Percentiles rank a stretch among this genome's conserved stretches.
These are phyloP conservation scores for Orbicella faveolata DNA, from an alignment of 64 coral and sea anemone species.

Conservation along the genomic window DNA sequence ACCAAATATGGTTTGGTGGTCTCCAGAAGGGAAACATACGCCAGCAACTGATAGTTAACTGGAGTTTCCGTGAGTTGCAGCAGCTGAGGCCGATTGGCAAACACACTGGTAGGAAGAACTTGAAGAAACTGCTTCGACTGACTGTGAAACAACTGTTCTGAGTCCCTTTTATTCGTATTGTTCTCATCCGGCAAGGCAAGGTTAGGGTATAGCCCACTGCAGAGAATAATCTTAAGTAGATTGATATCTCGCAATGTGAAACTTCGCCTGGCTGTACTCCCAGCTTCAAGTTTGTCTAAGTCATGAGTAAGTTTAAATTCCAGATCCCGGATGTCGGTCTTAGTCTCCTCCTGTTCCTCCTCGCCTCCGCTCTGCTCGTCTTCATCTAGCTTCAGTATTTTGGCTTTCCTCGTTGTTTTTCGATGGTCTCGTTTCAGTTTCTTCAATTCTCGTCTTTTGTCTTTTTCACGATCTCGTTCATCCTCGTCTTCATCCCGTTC, in stretches of 20 bases:
- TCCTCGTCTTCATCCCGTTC: conserved; percentile 53
- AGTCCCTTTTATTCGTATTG: conserved; percentile 85
- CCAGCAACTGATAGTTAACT: conserved; percentile 69
- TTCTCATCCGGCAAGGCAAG: conserved; percentile 85
- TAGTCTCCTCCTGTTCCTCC: conserved; percentile 62
- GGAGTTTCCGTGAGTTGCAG: conserved; percentile 54
- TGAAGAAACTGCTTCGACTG: conserved; percentile 81
- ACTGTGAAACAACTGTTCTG: conserved; percentile 94
- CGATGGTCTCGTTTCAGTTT: conserved; percentile 83
- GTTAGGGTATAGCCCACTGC: conserved; percentile 95
- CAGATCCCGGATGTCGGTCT: conserved; percentile 81
- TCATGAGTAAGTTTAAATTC: conserved; percentile 97
- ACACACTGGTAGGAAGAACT: conserved; percentile 88
- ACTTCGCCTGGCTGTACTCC: conserved; percentile 43
- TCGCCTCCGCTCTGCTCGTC: conserved; percentile 67
- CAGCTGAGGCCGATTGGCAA: conserved; percentile 75
- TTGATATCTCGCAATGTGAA: conserved; percentile 97
- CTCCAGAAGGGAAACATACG: conserved; percentile 94
- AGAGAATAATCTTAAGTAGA: conserved; percentile 91
- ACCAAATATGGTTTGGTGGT: conserved; percentile 99
- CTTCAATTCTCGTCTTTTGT: conserved; percentile 77
- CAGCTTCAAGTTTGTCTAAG: conserved; percentile 86
- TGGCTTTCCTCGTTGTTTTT: conserved; percentile 66
- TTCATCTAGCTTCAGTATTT: conserved; percentile 88
- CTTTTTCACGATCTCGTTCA: conserved; percentile 64